Base-by-base conservation (phyloP, 2,888 invertebrate genomes). In the Oxystoma pomonae region DNA sequence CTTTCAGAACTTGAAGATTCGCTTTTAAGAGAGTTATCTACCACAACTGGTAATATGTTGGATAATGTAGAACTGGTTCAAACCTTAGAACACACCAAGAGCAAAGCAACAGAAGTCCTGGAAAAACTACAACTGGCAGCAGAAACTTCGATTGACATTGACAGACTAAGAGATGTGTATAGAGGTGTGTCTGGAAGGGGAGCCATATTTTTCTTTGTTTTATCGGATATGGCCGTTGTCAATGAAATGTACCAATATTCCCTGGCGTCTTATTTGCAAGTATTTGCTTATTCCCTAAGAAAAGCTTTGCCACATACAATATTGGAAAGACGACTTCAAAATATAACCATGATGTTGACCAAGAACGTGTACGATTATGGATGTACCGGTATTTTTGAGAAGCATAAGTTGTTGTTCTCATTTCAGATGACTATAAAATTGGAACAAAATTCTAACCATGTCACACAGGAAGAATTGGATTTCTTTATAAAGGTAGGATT, bases 191-290 rank as follows among this genome's bases (percentile, higher is more conserved):
- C 96, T 0, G 89, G 87, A 71, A 85, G 95, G 59, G 96, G 95
- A 2, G 94, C 96, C 2, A 90, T 95, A 58, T 81, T 96, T 58
- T 96, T 95, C 81, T 96, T 96, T 77, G 93, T 95, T 0, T 81
- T 96, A 18, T 88, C 93, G 0, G 94, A 96, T 75, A 92, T 96
- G 93, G 90, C 94, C 0, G 85, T 86, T 0, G 91, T 96, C 1
- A 94, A 93, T 78, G 81, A 86, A 50, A 96, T 96, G 96, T 96
- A 96, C 76, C 96, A 96, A 75, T 96, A 95, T 78, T 94, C 96
- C 0, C 81, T 96, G 62, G 86, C 86, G 1, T 89, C 94, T 0
- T 96, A 95, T 74, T 82, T 96, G 21, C 91, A 91, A 68, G 92
- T 96, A 1, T 96, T 96, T 74, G 83, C 87, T 0, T 90, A 85